These are phyloP conservation scores for Betta splendens DNA, from an alignment of 2,797 vertebrate genomes.

Conservation along the genomic window DNA sequence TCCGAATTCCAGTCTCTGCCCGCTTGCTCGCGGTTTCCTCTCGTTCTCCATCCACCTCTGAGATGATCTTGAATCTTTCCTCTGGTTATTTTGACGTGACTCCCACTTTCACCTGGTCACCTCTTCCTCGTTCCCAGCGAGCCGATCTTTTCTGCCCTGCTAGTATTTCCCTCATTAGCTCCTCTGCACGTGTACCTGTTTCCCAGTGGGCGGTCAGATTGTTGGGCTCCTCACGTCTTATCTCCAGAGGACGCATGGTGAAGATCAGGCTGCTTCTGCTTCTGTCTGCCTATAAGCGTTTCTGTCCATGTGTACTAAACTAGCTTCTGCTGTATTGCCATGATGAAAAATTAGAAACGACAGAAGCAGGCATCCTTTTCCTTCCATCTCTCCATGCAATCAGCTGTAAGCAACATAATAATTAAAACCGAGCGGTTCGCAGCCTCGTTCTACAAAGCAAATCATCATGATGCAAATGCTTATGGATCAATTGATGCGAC, in stretches of 20 bases:
- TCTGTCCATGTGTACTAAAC: not conserved
- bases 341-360: not conserved
- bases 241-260: not conserved
- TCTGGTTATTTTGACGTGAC: not conserved
- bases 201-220: too few relatives aligned
- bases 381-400: conserved; percentile 17
- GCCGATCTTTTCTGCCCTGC: not conserved
- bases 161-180: not conserved
- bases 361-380: not conserved
- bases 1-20: too few relatives aligned
- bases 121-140: not conserved
- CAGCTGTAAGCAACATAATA: conserved; percentile 22
- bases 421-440: conserved; percentile 25
- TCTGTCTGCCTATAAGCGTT: too few relatives aligned
- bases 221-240: too few relatives aligned
- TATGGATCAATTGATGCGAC: conserved; percentile 41
- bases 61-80: too few relatives aligned
- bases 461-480: conserved; percentile 22
- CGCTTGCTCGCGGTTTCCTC: too few relatives aligned
- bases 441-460: conserved; percentile 22
- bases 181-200: not conserved
- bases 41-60: too few relatives aligned
- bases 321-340: conserved; percentile 38
- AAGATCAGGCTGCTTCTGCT: not conserved
- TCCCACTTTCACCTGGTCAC: not conserved